Evolutionary conservation across 92 coral and sea anemone genomes (phyloP), one percentile per base, ranked within the genome.

Genomic region (Heliopora coerulea): DNA sequence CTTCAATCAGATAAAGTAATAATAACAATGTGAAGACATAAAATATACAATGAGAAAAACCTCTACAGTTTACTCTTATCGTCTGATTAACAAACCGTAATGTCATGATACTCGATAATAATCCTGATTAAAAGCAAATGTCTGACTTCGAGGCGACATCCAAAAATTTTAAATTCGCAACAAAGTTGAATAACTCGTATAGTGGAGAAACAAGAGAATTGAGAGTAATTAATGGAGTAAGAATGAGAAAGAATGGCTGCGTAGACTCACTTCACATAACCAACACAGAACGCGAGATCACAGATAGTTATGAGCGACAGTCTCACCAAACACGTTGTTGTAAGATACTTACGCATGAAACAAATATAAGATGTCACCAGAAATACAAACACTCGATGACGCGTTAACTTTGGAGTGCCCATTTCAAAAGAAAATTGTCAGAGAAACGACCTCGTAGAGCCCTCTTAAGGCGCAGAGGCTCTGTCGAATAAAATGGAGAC

Each of bases 401-500:
- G 77, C 26, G 54, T 18, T 5, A 40, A 21, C 26, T 52, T 70
- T 70, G 14, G 24, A 19, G 48, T 54, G 62, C 49, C 63, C 77
- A 70, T 70, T 70, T 24, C 46, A 49, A 35, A 30, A 58, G 62
- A 54, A 52, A 54, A 70, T 70, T 63, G 77, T 70, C 62, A 42
- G 74, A 67, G 59, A 1, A 54, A 57, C 35, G 77, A 49, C 77
- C 77, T 52, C 31, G 77, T 52, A 70, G 32, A 28, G 30, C 40
- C 26, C 62, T 33, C 54, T 70, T 63, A 70, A 54, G 77, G 63
- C 77, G 60, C 77, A 70, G 33, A 32, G 48, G 30, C 77, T 62
- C 62, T 70, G 54, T 52, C 77, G 77, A 52, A 28, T 70, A 54
- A 67, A 69, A 54, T 20, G 77, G 54, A 52, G 63, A 70, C 77